Conservation (phyloP, 2,888 invertebrate genomes). For the Bruchidius siliquastri region DNA sequence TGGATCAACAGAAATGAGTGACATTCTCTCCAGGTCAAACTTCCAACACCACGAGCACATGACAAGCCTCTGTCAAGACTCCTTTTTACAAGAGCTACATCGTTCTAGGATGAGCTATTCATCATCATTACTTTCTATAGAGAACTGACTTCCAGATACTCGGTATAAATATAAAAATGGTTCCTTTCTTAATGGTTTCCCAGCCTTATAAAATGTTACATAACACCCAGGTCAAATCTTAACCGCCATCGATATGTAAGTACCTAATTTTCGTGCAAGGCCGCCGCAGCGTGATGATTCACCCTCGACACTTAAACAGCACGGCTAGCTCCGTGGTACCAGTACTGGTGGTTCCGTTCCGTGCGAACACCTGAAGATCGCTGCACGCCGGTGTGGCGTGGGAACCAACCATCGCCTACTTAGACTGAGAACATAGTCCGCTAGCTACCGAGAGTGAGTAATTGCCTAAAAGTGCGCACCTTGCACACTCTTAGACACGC, state of each 20-base stretch:
- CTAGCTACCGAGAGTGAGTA: neutral
- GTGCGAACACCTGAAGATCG: neutral
- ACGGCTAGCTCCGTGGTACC: neutral
- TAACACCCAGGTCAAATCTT: neutral
- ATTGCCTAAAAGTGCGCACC: neutral
- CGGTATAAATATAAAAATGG: neutral
- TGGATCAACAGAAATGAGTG: no score
- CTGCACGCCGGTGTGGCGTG: neutral
- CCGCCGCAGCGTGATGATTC: neutral
- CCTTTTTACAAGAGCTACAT: no score
- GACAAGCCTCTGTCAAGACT: no score
- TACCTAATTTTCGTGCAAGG: neutral
- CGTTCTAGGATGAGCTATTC: no score
- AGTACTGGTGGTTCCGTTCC: neutral
- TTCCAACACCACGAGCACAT: no score
- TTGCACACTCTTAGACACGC: neutral
- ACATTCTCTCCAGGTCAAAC: no score
- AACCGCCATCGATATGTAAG: neutral
- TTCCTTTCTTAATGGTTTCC: neutral
- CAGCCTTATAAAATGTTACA: neutral
- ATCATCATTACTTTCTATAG: no score
- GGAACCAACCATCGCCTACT: neutral
- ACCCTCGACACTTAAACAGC: neutral
- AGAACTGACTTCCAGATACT: neutral
- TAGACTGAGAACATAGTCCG: neutral